A percentile compares a stretch with the other conserved stretches of the same genome.
phyloP scores from a whole-genome alignment of 2,113 vertebrate genomes.

The Chaetorhynchus papuensis region DNA sequence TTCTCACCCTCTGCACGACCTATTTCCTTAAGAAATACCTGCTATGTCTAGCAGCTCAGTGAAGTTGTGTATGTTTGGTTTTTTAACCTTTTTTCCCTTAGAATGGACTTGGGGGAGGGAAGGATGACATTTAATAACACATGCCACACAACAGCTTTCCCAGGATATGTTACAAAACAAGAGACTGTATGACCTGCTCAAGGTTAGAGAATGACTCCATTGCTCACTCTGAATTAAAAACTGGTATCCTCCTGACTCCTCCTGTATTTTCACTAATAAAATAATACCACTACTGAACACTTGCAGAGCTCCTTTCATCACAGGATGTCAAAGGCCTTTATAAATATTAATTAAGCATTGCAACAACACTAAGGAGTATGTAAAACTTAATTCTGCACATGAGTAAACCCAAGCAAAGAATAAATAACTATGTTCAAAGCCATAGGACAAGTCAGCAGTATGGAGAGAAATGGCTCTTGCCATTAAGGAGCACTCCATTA shows the following conservation, averaged over 20 bases:
- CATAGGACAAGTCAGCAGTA: background rate
- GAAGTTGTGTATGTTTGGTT: background rate
- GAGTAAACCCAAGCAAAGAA: constrained; percentile 52
- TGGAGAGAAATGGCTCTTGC: background rate
- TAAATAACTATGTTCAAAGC: constrained; percentile 27
- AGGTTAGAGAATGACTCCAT: constrained; percentile 35
- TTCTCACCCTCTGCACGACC: background rate
- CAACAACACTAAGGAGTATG: background rate
- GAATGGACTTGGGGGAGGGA: background rate
- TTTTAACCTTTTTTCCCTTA: background rate
- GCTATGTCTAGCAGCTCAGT: background rate
- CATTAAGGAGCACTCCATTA: background rate
- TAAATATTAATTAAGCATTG: constrained; percentile 54
- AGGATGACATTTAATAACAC: background rate
- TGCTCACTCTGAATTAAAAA: constrained; percentile 35
- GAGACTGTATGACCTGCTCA: constrained; percentile 2
- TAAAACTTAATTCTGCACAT: constrained; percentile 40
- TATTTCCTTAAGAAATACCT: background rate
- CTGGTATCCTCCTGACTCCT: constrained; percentile 19
- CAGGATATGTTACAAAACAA: background rate
- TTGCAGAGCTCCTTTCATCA: constrained; percentile 38
- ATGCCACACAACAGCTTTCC: background rate
- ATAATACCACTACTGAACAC: background rate
- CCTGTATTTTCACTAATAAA: constrained; percentile 43
- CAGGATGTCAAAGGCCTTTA: constrained; percentile 28